Percentiles rank a stretch among this genome's conserved stretches.
These are phyloP conservation scores for Drosophila paramelanica DNA, from an alignment of 2,888 invertebrate species.

Conservation along the genomic window DNA sequence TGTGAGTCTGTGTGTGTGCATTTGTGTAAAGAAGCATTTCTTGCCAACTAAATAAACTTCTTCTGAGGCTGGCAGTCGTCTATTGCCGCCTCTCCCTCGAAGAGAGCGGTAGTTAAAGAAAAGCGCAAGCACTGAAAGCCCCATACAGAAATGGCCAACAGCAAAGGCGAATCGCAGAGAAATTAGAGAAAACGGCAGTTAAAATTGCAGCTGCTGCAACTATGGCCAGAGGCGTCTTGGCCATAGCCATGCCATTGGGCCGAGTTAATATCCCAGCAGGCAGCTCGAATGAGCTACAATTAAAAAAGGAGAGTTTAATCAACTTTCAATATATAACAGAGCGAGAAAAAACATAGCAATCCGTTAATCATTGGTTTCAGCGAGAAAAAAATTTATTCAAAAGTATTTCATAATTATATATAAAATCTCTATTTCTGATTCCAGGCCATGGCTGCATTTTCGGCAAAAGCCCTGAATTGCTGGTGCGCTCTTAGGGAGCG, in stretches of 20 bases:
- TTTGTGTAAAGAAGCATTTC: slow-evolving; percentile 57
- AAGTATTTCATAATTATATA: too few species aligned
- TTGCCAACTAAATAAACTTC: slow-evolving; percentile 75
- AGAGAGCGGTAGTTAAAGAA: slow-evolving; percentile 49
- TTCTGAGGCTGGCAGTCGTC: slow-evolving; percentile 57
- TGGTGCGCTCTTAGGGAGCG: slow-evolving; percentile 29
- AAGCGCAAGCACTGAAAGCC: slow-evolving; percentile 67
- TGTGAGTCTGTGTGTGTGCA: slow-evolving; percentile 14
- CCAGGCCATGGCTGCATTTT: too few species aligned
- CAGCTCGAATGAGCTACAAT: slow-evolving; percentile 28
- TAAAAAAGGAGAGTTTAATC: neutral
- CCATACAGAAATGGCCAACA: slow-evolving; percentile 52
- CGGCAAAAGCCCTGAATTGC: neutral
- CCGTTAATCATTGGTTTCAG: too few species aligned
- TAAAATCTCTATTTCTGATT: too few species aligned
- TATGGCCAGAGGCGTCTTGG: slow-evolving; percentile 46
- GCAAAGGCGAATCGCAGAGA: slow-evolving; percentile 45
- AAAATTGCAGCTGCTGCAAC: slow-evolving; percentile 51
- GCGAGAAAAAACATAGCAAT: too few species aligned
- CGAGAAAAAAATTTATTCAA: too few species aligned
- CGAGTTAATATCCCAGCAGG: slow-evolving; percentile 21
- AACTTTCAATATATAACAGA: neutral
- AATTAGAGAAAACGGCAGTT: slow-evolving; percentile 72
- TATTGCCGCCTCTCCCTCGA: slow-evolving; percentile 22
- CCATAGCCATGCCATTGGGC: slow-evolving; percentile 39